phyloP scores from a whole-genome alignment of 2,888 invertebrate genomes.

The Coelogynopora nodosa region DNA sequence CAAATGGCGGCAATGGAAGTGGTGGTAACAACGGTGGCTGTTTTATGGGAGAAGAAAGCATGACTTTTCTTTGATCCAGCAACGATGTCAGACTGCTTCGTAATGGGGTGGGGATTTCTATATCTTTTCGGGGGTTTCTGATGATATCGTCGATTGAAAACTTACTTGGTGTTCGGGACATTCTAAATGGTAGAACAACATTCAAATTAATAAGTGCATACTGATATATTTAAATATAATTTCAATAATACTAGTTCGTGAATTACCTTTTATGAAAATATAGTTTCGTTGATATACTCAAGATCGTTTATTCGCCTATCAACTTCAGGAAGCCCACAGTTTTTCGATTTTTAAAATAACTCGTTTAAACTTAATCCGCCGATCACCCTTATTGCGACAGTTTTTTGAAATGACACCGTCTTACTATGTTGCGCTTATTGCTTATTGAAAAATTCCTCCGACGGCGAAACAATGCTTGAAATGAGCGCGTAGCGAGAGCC shows the following conservation, averaged over 20 bases:
- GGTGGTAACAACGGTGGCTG: background rate
- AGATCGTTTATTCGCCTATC: too few species aligned
- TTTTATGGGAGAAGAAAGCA: background rate
- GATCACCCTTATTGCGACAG: too few species aligned
- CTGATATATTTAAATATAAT: too few species aligned
- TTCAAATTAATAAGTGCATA: too few species aligned
- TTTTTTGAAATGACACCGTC: background rate
- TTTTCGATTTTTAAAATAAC: too few species aligned
- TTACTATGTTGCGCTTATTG: background rate
- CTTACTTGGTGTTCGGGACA: constrained; percentile 1
- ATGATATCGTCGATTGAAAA: constrained; percentile 34
- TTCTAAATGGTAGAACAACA: background rate
- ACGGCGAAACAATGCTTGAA: background rate
- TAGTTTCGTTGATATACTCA: too few species aligned
- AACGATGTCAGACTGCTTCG: background rate
- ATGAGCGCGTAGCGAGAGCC: background rate
- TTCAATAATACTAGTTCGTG: too few species aligned
- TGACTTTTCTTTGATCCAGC: background rate
- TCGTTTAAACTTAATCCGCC: too few species aligned
- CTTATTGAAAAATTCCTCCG: background rate
- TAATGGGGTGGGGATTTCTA: background rate
- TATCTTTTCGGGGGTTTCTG: background rate
- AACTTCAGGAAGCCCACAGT: too few species aligned
- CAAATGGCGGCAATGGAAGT: background rate
- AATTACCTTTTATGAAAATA: too few species aligned